Conservation (phyloP, 2,888 invertebrate species). For the Rhagonycha lutea region DNA sequence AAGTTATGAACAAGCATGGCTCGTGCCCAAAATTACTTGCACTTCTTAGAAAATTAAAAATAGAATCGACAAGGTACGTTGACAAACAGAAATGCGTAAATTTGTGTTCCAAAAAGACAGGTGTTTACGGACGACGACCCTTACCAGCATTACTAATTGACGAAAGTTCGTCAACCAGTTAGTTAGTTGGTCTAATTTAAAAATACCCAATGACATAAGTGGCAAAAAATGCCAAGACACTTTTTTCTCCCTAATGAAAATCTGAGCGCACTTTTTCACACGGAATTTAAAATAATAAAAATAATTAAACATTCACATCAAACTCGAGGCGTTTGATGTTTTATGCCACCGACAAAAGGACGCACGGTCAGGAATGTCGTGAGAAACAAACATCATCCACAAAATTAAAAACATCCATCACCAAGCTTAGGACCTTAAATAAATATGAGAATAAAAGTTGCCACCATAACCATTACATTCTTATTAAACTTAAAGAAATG, state of each 20-base stretch:
- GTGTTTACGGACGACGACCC: conserved; percentile 36
- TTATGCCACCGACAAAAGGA: conserved; percentile 3
- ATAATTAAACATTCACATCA: conserved; percentile 6
- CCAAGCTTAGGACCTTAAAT: conserved; percentile 1
- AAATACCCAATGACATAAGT: background rate
- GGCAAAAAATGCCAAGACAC: background rate
- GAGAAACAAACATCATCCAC: conserved; percentile 7
- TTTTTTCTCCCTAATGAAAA: background rate
- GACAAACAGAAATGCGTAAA: conserved; percentile 24
- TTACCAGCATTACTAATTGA: conserved; percentile 30
- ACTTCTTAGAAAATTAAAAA: conserved; percentile 16
- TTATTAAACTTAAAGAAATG: background rate
- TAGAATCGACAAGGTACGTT: conserved; percentile 24
- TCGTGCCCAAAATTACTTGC: conserved; percentile 12
- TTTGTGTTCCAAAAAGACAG: conserved; percentile 30
- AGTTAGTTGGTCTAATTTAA: conserved; percentile 5
- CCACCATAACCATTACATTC: background rate
- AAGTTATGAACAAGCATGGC: conserved; percentile 2
- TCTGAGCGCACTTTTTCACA: background rate
- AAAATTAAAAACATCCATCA: conserved; percentile 16
- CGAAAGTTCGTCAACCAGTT: conserved; percentile 26
- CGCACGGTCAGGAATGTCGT: background rate
- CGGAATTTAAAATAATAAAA: background rate
- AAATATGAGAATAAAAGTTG: conserved; percentile 3
- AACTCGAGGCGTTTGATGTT: conserved; percentile 5